Conservation (phyloP, 2,113 vertebrate genomes). For the Perca fluviatilis region DNA sequence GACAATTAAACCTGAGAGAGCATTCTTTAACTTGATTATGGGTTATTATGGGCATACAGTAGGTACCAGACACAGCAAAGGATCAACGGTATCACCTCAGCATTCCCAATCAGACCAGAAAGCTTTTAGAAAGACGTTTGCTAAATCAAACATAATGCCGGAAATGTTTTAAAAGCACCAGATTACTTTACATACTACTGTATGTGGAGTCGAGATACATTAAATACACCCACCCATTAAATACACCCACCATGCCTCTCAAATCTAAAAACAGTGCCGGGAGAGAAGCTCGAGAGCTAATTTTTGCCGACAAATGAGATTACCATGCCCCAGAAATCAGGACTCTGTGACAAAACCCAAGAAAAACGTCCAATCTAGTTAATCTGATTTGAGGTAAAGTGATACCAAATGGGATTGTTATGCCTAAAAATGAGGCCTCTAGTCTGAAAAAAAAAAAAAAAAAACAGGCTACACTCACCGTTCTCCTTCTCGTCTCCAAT, state of each 20-base stretch:
- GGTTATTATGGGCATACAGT: slow-evolving; percentile 33
- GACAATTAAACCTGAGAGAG: slow-evolving; percentile 47
- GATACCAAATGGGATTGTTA: neutral
- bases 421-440: neutral
- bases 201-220: neutral
- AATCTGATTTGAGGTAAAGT: neutral
- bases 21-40: slow-evolving; percentile 36
- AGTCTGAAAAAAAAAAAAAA: neutral
- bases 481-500: slow-evolving; percentile 84
- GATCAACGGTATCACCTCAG: slow-evolving; percentile 6
- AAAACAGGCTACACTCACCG: slow-evolving; percentile 82
- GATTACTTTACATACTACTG: neutral
- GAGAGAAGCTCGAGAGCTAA: neutral
- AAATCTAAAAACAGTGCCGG: neutral
- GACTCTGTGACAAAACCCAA: neutral
- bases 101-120: neutral
- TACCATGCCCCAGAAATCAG: neutral
- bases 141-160: neutral
- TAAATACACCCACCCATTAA: neutral
- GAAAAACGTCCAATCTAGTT: neutral
- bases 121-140: neutral
- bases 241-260: neutral
- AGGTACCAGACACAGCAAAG: slow-evolving; percentile 4
- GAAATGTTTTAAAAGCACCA: neutral
- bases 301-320: slow-evolving; percentile 1